phyloP scores from a whole-genome alignment of 2,888 invertebrate genomes.

The Lysandra coridon region DNA sequence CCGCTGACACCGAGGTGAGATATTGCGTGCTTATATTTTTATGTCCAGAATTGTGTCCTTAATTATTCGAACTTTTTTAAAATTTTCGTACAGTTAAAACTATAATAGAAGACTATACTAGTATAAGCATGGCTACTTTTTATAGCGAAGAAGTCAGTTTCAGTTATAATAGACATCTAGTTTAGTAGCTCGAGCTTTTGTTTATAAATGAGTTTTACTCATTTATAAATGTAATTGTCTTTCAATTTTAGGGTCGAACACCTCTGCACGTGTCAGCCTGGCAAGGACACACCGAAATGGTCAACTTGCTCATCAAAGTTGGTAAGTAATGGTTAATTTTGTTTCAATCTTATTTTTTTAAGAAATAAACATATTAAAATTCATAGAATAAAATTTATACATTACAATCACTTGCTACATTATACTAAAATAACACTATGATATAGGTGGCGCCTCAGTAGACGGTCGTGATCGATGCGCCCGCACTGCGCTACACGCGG shows the following conservation, averaged over 20 bases:
- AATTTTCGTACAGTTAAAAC: too few species aligned
- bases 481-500: slow-evolving; percentile 95
- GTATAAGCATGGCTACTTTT: too few species aligned
- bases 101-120: too few species aligned
- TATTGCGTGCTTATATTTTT: too few species aligned
- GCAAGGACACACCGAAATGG: slow-evolving; percentile 97
- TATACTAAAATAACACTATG: neutral
- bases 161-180: too few species aligned
- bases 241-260: slow-evolving; percentile 85
- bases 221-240: slow-evolving; percentile 40
- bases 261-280: slow-evolving; percentile 94
- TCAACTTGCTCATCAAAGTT: slow-evolving; percentile 88
- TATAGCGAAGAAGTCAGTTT: too few species aligned
- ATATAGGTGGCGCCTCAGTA: slow-evolving; percentile 87
- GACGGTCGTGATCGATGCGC: slow-evolving; percentile 93
- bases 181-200: neutral
- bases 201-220: neutral
- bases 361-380: neutral
- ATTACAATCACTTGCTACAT: too few species aligned
- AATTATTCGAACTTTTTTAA: too few species aligned
- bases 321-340: slow-evolving; percentile 58
- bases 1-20: slow-evolving; percentile 89
- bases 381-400: too few species aligned
- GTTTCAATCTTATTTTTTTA: neutral
- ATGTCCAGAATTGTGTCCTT: too few species aligned